A percentile compares a stretch with the other conserved stretches of the same genome.
These are phyloP conservation scores for Leucoptera coffeella DNA, from an alignment of 2,888 invertebrate species.

Conservation along the genomic window DNA sequence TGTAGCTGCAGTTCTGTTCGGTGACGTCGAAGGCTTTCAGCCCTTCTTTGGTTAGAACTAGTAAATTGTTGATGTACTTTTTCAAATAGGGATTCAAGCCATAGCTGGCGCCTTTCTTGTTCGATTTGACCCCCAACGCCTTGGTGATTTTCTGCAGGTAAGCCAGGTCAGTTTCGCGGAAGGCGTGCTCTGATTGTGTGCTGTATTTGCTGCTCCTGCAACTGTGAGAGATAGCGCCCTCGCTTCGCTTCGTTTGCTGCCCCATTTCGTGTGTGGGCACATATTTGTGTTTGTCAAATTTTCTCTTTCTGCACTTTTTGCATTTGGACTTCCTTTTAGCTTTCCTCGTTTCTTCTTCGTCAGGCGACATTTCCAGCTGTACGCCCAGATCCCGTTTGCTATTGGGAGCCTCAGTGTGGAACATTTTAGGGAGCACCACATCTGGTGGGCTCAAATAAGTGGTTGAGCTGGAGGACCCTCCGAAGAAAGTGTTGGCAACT, in stretches of 20 bases:
- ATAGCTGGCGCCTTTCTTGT: constrained; percentile 5
- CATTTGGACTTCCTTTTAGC: too few species aligned
- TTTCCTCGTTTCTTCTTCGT: neutral
- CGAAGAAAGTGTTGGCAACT: too few species aligned
- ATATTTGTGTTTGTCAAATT: too few species aligned
- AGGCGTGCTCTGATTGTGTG: neutral
- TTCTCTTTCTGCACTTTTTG: too few species aligned
- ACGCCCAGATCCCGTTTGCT: neutral
- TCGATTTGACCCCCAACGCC: too few species aligned
- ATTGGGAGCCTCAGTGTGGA: too few species aligned
- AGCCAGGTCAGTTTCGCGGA: too few species aligned
- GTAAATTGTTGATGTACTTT: constrained; percentile 28
- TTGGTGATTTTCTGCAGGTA: too few species aligned
- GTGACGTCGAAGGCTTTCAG: constrained; percentile 31
- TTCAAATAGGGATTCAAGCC: constrained; percentile 18
- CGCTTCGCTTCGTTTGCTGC: too few species aligned
- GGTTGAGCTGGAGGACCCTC: constrained; percentile 46
- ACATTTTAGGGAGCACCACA: constrained; percentile 24
- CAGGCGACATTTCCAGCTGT: neutral
- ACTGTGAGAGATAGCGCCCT: too few species aligned
- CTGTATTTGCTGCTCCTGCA: constrained; percentile 1
- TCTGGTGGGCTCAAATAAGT: constrained; percentile 49
- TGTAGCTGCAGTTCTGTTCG: constrained; percentile 36
- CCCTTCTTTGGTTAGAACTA: constrained; percentile 27
- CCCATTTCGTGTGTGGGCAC: too few species aligned